These are phyloP conservation scores for Smithornis capensis DNA, from an alignment of 2,113 vertebrate species.

Conservation along the genomic window DNA sequence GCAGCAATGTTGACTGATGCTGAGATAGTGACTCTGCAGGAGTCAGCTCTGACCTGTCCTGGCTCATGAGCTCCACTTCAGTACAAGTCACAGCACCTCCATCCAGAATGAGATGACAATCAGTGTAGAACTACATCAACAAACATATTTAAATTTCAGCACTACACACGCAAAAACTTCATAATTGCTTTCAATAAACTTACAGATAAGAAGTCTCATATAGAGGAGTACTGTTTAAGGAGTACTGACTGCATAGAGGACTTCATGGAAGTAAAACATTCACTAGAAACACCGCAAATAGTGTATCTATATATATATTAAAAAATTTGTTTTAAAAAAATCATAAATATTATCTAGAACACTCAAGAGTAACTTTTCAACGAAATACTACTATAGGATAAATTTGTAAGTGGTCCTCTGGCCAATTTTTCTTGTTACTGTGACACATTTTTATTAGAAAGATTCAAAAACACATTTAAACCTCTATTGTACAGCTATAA, in stretches of 20 bases:
- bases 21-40: neutral
- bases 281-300: neutral
- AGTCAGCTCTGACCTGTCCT: neutral
- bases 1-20: fast-evolving
- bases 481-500: neutral
- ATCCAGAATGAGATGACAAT: neutral
- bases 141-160: neutral
- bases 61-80: neutral
- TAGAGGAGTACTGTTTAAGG: neutral
- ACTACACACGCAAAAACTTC: neutral
- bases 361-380: neutral
- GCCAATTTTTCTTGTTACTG: neutral
- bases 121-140: neutral
- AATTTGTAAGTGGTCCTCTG: neutral
- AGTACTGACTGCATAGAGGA: neutral
- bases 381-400: neutral
- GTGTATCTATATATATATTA: neutral
- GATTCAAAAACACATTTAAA: neutral
- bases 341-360: neutral
- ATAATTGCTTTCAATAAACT: neutral
- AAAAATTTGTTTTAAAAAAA: neutral
- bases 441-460: neutral
- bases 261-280: neutral
- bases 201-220: neutral
- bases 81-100: neutral